A percentile compares a stretch with the other conserved stretches of the same genome.
These are phyloP conservation scores for Isaurus tuberculatus DNA, from an alignment of 92 coral and sea anemone species.

Conservation along the genomic window DNA sequence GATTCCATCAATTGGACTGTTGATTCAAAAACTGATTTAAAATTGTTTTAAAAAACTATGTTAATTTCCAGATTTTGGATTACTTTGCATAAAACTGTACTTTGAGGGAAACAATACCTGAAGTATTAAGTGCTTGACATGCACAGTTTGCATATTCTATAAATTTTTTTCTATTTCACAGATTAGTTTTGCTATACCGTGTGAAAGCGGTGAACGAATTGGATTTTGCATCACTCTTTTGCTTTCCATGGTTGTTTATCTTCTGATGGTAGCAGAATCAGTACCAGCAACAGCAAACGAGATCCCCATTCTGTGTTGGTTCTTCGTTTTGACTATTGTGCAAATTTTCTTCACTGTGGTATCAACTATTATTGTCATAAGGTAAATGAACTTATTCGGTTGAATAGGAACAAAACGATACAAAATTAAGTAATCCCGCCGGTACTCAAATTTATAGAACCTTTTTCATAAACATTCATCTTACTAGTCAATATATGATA, in stretches of 20 bases:
- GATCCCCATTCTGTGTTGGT: slow-evolving; percentile 69
- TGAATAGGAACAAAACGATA: not conserved
- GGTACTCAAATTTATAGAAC: no score
- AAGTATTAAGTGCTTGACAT: no score
- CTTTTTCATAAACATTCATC: no score
- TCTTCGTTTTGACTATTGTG: slow-evolving; percentile 66
- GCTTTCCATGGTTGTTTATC: slow-evolving; percentile 79
- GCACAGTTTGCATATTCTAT: no score
- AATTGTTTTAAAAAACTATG: no score
- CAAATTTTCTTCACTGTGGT: slow-evolving; percentile 67
- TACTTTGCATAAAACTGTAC: no score
- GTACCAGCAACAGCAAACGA: slow-evolving; percentile 77
- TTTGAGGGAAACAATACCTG: no score
- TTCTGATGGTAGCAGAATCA: slow-evolving; percentile 75
- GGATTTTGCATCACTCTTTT: slow-evolving; percentile 82
- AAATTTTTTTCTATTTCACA: not conserved
- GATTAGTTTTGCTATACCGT: slow-evolving; percentile 68
- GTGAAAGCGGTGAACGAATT: slow-evolving; percentile 90
- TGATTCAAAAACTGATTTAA: no score
- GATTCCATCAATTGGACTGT: no score
- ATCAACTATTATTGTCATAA: slow-evolving; percentile 63
- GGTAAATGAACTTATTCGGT: not conserved
- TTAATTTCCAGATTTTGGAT: no score
- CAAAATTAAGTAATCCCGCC: no score
- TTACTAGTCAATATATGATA: no score